These are phyloP conservation scores for Leptinotarsa rubiginosa DNA, from an alignment of 2,888 invertebrate genomes.

Conservation along the genomic window DNA sequence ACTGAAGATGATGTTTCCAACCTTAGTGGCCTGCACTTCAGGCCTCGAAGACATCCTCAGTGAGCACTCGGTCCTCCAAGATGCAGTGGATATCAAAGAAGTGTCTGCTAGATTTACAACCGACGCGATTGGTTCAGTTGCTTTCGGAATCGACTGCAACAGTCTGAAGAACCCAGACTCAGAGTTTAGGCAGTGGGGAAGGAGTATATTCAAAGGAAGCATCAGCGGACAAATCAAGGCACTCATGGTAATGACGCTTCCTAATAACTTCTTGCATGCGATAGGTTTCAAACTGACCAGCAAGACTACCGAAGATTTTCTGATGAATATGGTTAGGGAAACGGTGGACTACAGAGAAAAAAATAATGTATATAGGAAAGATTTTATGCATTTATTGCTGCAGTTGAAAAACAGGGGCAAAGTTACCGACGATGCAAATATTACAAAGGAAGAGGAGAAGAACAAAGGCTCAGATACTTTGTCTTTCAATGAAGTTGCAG, in stretches of 20 bases:
- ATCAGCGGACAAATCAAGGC: no score
- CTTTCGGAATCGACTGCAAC: conserved; percentile 71
- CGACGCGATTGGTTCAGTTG: conserved; percentile 71
- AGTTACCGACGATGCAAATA: conserved; percentile 59
- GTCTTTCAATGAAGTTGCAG: conserved; percentile 26
- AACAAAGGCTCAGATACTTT: background rate
- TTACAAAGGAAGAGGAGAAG: conserved; percentile 33
- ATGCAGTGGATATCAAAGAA: conserved; percentile 59
- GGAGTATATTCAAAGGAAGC: conserved; percentile 38
- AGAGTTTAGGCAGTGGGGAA: conserved; percentile 61
- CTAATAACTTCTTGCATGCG: background rate
- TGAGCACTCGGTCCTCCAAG: conserved; percentile 33
- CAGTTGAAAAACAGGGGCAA: conserved; percentile 64
- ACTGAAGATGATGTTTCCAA: conserved; percentile 74
- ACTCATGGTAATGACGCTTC: no score
- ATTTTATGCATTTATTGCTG: conserved; percentile 70
- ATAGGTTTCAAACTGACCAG: conserved; percentile 24
- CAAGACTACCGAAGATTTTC: conserved; percentile 61
- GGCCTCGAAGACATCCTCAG: conserved; percentile 42
- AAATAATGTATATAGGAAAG: conserved; percentile 67
- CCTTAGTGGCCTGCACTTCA: conserved; percentile 68
- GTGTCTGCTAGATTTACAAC: conserved; percentile 70
- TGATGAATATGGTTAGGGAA: conserved; percentile 63
- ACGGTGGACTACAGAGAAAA: conserved; percentile 66
- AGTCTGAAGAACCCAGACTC: conserved; percentile 63